phyloP scores from a whole-genome alignment of 2,888 invertebrate species.

The Synergus itoensis region DNA sequence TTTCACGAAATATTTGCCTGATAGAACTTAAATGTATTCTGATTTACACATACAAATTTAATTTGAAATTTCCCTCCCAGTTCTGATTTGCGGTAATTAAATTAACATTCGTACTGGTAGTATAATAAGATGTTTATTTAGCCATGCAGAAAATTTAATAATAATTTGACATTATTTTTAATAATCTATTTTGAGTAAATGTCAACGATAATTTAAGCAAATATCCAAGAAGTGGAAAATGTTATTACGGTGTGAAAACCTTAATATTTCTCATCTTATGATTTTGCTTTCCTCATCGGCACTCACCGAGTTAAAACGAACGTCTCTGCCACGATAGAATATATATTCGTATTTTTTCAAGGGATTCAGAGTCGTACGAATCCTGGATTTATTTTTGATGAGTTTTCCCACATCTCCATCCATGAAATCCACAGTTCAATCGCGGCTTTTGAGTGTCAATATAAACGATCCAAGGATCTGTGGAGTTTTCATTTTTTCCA shows the following conservation, averaged over 20 bases:
- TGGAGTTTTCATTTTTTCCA: constrained; percentile 58
- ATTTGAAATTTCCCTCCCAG: neutral
- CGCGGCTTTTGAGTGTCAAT: constrained; percentile 73
- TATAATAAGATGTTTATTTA: too few species aligned
- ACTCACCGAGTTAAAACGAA: constrained; percentile 30
- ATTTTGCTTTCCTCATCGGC: constrained; percentile 22
- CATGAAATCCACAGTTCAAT: constrained; percentile 69
- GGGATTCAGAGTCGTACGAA: constrained; percentile 65
- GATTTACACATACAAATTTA: constrained; percentile 18
- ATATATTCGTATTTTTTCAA: constrained; percentile 73
- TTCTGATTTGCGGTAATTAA: neutral
- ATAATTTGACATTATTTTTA: neutral
- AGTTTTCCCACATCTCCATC: constrained; percentile 64
- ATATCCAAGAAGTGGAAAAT: constrained; percentile 8
- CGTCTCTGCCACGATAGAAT: constrained; percentile 52
- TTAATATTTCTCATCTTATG: constrained; percentile 25
- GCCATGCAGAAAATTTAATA: too few species aligned
- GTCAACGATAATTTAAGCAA: neutral
- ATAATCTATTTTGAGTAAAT: neutral
- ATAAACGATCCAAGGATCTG: constrained; percentile 64
- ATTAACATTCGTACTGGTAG: neutral
- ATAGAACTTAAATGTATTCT: neutral
- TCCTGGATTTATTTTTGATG: constrained; percentile 74
- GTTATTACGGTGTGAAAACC: constrained; percentile 10
- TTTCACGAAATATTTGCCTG: neutral